phyloP scores from a whole-genome alignment of 2,797 vertebrate species.

The Geotrypetes seraphini region DNA sequence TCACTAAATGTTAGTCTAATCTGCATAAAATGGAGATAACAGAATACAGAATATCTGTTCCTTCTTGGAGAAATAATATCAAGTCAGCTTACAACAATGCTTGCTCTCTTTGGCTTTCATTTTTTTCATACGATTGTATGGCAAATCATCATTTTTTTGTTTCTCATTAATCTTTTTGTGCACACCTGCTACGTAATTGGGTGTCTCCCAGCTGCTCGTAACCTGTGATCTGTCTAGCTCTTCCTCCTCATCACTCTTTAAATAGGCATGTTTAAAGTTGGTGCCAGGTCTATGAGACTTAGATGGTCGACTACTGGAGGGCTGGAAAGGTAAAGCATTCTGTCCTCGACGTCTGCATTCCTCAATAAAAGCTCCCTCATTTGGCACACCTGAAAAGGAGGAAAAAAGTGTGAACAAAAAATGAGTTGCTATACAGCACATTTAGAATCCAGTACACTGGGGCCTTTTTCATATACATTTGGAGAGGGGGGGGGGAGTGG shows the following conservation, averaged over 20 bases:
- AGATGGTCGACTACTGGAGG: slow-evolving; percentile 38
- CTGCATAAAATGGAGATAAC: neutral
- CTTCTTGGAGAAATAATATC: slow-evolving; percentile 1
- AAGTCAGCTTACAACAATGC: slow-evolving; percentile 48
- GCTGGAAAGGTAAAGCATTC: slow-evolving; percentile 51
- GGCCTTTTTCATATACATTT: too few species aligned
- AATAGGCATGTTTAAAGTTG: slow-evolving; percentile 53
- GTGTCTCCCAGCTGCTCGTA: slow-evolving; percentile 36
- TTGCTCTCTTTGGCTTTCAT: slow-evolving; percentile 5
- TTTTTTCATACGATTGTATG: neutral
- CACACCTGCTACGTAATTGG: slow-evolving; percentile 67
- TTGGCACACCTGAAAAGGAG: slow-evolving; percentile 52
- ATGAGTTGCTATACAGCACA: slow-evolving; percentile 22
- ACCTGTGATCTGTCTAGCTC: slow-evolving; percentile 57
- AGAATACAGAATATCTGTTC: neutral
- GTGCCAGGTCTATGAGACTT: slow-evolving; percentile 28
- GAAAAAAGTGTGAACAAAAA: slow-evolving; percentile 20
- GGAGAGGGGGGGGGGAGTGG: too few species aligned
- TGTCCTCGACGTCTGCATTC: slow-evolving; percentile 70
- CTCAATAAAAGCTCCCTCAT: slow-evolving; percentile 65
- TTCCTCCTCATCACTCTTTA: slow-evolving; percentile 60
- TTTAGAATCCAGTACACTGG: too few species aligned
- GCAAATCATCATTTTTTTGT: neutral
- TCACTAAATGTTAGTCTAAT: neutral
- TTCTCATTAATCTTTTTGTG: slow-evolving; percentile 21